Evolutionary conservation across 2,113 vertebrate species (phyloP).

Genomic region (Microtus oregoni): DNA sequence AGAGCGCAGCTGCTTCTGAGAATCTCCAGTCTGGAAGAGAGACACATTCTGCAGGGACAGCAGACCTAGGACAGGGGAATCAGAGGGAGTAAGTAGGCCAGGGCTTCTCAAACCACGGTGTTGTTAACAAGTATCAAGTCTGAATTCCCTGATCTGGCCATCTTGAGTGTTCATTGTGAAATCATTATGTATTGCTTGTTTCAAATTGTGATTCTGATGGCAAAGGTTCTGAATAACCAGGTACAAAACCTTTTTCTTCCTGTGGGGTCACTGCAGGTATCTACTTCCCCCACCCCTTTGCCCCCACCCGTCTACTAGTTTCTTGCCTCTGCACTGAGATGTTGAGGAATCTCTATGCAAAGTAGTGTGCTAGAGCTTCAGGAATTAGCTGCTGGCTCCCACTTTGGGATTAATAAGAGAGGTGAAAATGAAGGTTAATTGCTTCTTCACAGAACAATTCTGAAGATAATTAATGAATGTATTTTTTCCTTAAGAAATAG

Average conservation of each 20-base stretch:
- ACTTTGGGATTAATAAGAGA: conserved; percentile 3
- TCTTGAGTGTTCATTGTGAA: neutral
- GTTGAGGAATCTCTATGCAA: neutral
- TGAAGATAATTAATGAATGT: conserved; percentile 50
- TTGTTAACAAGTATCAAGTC: neutral
- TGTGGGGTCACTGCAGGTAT: neutral
- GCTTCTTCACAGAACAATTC: conserved; percentile 12
- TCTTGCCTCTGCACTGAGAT: neutral
- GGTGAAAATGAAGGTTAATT: conserved; percentile 56
- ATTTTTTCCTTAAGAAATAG: conserved; percentile 49
- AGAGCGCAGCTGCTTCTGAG: neutral
- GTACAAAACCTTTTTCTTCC: neutral
- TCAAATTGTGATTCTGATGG: conserved; percentile 17
- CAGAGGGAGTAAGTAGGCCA: neutral
- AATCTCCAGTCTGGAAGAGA: neutral
- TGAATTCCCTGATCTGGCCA: neutral
- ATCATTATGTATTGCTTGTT: neutral
- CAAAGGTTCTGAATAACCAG: neutral
- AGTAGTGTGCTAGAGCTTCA: neutral
- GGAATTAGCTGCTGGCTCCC: neutral
- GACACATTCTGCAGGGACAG: neutral
- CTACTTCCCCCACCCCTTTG: accelerated
- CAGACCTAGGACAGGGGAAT: neutral
- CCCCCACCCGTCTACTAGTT: accelerated
- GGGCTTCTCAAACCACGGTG: neutral